Evolutionary conservation across 2,797 vertebrate genomes (phyloP).

Genomic region (Pseudomugil gertrudae): DNA sequence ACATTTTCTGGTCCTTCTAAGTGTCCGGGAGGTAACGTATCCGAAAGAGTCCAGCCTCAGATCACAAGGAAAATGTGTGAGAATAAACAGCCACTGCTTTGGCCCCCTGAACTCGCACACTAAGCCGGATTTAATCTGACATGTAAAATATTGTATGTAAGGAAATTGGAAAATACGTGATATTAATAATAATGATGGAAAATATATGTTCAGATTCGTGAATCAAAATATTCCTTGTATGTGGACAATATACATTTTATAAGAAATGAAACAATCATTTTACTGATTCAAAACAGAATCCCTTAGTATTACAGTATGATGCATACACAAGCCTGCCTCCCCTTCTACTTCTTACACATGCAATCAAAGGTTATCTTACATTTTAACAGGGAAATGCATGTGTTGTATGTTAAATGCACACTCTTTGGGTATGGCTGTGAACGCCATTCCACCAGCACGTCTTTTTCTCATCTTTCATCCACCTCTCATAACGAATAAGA

Average conservation of each 20-base stretch:
- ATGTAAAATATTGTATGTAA: conserved; percentile 83
- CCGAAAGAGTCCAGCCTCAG: conserved; percentile 37
- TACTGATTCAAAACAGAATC: conserved; percentile 46
- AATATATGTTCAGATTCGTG: conserved; percentile 63
- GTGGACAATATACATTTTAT: conserved; percentile 57
- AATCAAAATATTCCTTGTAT: conserved; percentile 54
- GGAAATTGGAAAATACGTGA: conserved; percentile 57
- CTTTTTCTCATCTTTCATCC: conserved; percentile 15
- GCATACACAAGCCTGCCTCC: conserved; percentile 41
- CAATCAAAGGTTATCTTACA: conserved; percentile 30
- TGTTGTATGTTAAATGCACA: conserved; percentile 33
- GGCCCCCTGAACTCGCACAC: conserved; percentile 49
- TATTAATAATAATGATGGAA: conserved; percentile 56
- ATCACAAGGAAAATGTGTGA: conserved; percentile 45
- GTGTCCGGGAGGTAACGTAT: conserved; percentile 21
- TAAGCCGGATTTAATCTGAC: conserved; percentile 75
- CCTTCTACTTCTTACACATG: conserved; percentile 14
- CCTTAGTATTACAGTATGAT: conserved; percentile 41
- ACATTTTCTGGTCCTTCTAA: conserved; percentile 6
- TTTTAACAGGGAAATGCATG: conserved; percentile 45
- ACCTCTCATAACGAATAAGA: background rate
- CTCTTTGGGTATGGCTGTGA: conserved; percentile 26
- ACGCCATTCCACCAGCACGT: conserved; percentile 15
- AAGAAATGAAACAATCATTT: conserved; percentile 47
- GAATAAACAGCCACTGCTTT: conserved; percentile 33